Base-by-base conservation (phyloP, 1,140 invertebrate genomes). In the Copidosoma floridanum region DNA sequence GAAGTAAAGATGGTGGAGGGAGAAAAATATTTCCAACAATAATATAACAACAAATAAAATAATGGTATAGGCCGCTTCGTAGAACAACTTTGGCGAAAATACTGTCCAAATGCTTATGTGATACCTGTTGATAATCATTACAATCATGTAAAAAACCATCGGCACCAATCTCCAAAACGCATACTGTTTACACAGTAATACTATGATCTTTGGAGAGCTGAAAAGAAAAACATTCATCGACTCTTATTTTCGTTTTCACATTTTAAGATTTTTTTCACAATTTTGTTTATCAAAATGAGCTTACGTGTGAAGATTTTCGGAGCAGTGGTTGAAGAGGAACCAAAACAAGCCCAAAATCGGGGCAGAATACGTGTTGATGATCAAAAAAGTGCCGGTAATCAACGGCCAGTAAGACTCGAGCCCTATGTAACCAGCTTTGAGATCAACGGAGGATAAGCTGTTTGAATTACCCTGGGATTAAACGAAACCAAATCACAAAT, bases 101-200 rank as follows among this genome's bases (percentile, higher is more conserved):
- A 96, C 93, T 14, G 89, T 88, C 90, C 93, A 95, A 1, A 96
- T 87, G 75, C 95, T 96, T 29, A 96, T 80, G 79, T 96, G 94
- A 72, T 94, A 84, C 38, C 90, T 82, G 68, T 92, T 88, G 3
- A 87, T 66, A 1, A 84, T 79, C 16, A 91, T 83, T 50, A 90
- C 76, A 2, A 88, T 70, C 26, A 85, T 81, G 69, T 89, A 93
- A 16, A 90, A 72, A 2, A 82, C 75, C 14, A 85, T 54, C 35
- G 84, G 81, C 57, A 85, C 27, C 43, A 84, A 64, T 57, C 75
- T 73, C 57, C 80, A 74, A 0, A 72, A 69, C 12, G 78, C 64
- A 35, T 74, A 82, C 2, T 64, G 63, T 38, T 66, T 77, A 47
- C 73, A 76, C 10, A 77, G 61, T 14, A 61, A 40, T 11, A 69